Evolutionary conservation across 1,140 invertebrate genomes (phyloP).

Genomic region (Papilio polyxenes): DNA sequence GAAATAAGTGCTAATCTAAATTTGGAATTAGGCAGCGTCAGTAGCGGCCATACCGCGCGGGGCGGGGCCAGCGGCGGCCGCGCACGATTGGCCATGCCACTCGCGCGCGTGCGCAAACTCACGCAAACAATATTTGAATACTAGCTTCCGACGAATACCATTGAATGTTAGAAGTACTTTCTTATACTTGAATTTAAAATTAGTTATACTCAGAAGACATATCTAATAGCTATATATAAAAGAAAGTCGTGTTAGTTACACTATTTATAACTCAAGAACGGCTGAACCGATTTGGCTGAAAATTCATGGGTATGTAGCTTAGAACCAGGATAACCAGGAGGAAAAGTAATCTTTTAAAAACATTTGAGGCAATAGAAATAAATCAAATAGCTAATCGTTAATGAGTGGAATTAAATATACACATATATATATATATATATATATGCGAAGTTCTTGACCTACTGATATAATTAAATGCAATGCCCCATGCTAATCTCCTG

Average conservation of each 20-base stretch:
- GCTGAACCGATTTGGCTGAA: too few relatives aligned
- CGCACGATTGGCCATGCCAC: constrained; percentile 64
- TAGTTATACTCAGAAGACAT: too few relatives aligned
- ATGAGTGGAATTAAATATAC: neutral
- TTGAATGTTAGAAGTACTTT: neutral
- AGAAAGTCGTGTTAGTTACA: too few relatives aligned
- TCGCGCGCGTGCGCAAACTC: constrained; percentile 56
- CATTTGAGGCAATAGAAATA: neutral
- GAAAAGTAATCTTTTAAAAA: neutral
- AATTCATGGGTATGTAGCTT: too few relatives aligned
- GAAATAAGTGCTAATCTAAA: constrained; percentile 68
- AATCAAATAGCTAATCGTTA: neutral
- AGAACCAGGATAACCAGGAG: too few relatives aligned
- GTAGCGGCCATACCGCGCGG: constrained; percentile 70
- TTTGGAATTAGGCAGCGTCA: constrained; percentile 72
- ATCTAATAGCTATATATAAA: too few relatives aligned
- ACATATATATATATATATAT: too few relatives aligned
- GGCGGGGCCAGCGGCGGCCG: constrained; percentile 60
- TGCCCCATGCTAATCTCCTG: neutral
- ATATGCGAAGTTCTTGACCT: neutral
- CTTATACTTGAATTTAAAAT: neutral
- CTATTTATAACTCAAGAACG: too few relatives aligned
- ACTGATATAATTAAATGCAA: neutral
- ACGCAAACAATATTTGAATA: constrained; percentile 45
- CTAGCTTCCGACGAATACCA: constrained; percentile 15